These are phyloP conservation scores for Entomyzon cyanotis DNA, from an alignment of 2,113 vertebrate genomes.

Conservation along the genomic window DNA sequence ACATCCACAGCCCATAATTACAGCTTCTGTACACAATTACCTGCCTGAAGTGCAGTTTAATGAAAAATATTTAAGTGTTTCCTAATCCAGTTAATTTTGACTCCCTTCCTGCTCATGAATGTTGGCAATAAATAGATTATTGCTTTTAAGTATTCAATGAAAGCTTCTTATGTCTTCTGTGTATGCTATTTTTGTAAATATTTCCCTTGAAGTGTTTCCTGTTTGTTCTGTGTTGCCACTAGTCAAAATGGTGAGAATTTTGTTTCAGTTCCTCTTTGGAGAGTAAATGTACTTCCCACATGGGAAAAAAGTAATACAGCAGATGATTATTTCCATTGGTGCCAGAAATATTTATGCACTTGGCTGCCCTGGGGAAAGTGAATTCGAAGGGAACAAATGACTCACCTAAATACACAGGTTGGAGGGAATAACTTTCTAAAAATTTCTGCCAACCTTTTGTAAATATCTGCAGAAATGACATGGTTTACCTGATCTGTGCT, in stretches of 20 bases:
- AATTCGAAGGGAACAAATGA: neutral
- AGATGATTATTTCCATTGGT: neutral
- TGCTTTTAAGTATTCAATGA: neutral
- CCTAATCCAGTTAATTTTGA: neutral
- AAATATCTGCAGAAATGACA: neutral
- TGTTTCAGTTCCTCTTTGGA: conserved; percentile 5
- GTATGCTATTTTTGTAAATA: neutral
- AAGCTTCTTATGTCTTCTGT: neutral
- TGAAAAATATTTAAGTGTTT: neutral
- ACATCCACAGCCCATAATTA: neutral
- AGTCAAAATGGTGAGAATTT: neutral
- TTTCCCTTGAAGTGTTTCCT: conserved; percentile 41
- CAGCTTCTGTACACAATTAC: neutral
- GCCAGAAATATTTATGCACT: neutral
- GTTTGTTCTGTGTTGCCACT: neutral
- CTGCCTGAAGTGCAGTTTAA: neutral
- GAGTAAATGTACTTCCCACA: neutral
- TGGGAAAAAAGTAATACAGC: neutral
- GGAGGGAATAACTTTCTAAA: neutral
- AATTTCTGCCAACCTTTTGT: neutral
- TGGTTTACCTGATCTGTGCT: neutral
- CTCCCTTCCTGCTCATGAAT: neutral
- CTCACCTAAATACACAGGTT: neutral
- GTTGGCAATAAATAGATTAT: neutral
- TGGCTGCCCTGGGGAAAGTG: neutral